Percentiles rank a stretch among this genome's conserved stretches.
These are phyloP conservation scores for Phainopepla nitens DNA, from an alignment of 2,113 vertebrate genomes.

Conservation along the genomic window DNA sequence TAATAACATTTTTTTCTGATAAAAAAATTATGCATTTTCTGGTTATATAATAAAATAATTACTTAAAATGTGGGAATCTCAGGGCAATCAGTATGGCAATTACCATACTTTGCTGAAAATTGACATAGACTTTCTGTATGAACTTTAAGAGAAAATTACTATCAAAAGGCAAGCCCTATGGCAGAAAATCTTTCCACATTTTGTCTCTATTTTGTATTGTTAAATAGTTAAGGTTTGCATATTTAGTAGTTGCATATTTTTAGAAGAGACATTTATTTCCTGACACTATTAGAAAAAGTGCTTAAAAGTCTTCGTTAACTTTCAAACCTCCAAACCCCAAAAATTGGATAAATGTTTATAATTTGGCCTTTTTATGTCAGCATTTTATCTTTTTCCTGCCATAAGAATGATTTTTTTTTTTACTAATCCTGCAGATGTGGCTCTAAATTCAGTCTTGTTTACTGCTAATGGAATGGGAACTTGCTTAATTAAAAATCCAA, in stretches of 20 bases:
- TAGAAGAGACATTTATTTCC: not conserved
- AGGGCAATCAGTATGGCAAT: not conserved
- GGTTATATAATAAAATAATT: not conserved
- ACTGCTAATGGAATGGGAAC: not conserved
- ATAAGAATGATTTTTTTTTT: not conserved
- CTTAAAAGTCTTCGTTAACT: not conserved
- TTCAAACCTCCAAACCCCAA: not conserved
- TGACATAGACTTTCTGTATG: not conserved
- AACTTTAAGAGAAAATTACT: constrained; percentile 5
- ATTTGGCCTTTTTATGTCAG: not conserved
- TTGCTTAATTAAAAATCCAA: constrained; percentile 3
- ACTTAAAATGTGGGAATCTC: not conserved
- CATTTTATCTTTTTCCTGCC: not conserved
- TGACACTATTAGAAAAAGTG: not conserved
- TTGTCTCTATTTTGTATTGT: not conserved
- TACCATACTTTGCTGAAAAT: not conserved
- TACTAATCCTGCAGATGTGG: not conserved
- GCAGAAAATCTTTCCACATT: not conserved
- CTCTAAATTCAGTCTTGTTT: constrained; percentile 18
- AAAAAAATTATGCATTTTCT: not conserved
- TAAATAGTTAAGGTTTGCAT: not conserved
- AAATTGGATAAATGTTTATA: not conserved
- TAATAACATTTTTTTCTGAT: not conserved
- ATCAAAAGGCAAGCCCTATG: not conserved
- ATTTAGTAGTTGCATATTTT: not conserved